A percentile compares a stretch with the other conserved stretches of the same genome.
phyloP scores from a whole-genome alignment of 2,888 invertebrate genomes.

The Xylocampa areola region DNA sequence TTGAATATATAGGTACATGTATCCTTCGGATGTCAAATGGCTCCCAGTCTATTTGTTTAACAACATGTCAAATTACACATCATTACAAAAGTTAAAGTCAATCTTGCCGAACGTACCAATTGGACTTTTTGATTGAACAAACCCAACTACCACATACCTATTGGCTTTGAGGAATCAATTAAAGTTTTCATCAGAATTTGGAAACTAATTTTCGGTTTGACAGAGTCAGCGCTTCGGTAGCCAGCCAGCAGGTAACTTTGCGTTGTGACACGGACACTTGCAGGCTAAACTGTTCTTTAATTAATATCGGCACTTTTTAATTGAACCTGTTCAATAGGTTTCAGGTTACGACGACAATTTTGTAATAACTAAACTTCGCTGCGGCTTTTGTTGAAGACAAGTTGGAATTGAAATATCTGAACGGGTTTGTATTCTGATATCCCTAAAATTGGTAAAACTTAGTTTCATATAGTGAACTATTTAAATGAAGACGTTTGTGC shows the following conservation, averaged over 20 bases:
- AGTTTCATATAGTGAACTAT: no score
- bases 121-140: constrained; percentile 76
- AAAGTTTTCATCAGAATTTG: constrained; percentile 87
- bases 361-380: constrained; percentile 40
- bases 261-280: constrained; percentile 64
- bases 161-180: constrained; percentile 86
- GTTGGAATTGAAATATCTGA: constrained; percentile 28
- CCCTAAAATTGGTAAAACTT: no score
- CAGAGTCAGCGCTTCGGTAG: constrained; percentile 80
- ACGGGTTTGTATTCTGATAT: constrained; percentile 4
- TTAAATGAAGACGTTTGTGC: no score
- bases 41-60: constrained; percentile 42
- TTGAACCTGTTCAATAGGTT: constrained; percentile 58
- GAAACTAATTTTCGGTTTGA: constrained; percentile 88
- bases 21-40: constrained; percentile 18
- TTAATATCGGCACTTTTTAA: constrained; percentile 78
- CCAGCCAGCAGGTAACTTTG: constrained; percentile 76
- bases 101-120: constrained; percentile 47
- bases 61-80: constrained; percentile 61
- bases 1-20: constrained; percentile 1
- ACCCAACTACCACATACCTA: constrained; percentile 79
- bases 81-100: constrained; percentile 67
- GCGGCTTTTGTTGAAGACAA: constrained; percentile 24
- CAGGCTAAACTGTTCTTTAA: constrained; percentile 69
- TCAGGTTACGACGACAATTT: constrained; percentile 47